Percentiles rank a stretch among this genome's conserved stretches.
phyloP scores from a whole-genome alignment of 2,888 invertebrate species.

The Tribolium freemani region DNA sequence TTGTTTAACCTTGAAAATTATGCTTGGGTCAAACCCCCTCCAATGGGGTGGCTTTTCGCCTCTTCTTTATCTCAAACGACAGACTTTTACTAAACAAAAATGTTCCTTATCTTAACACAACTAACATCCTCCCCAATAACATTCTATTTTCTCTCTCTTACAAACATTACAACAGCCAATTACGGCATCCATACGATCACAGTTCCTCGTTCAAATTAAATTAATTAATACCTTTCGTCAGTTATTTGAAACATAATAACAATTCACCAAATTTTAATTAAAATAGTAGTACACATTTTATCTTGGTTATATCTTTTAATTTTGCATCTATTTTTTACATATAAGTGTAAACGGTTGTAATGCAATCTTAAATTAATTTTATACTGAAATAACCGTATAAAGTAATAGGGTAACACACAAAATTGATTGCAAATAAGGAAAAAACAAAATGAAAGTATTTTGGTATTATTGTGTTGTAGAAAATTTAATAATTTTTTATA shows the following conservation, averaged over 20 bases:
- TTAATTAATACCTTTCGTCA: conserved; percentile 4
- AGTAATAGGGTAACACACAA: neutral
- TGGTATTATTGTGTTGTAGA: neutral
- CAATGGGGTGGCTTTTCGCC: conserved; percentile 2
- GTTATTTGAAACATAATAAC: neutral
- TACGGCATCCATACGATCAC: neutral
- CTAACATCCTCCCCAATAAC: neutral
- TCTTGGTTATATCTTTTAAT: neutral
- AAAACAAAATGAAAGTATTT: neutral
- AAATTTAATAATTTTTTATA: too few species aligned
- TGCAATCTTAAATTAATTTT: neutral
- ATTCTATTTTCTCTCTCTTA: conserved; percentile 1
- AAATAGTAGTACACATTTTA: neutral
- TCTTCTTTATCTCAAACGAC: conserved; percentile 21
- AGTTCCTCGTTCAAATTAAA: neutral
- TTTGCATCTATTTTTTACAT: neutral
- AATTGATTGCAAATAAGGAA: neutral
- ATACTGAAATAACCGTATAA: neutral
- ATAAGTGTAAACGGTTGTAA: neutral
- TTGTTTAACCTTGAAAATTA: conserved; percentile 27
- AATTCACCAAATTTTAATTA: neutral
- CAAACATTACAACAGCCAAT: conserved; percentile 17
- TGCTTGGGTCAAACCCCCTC: conserved; percentile 3
- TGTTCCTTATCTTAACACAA: neutral
- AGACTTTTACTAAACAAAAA: conserved; percentile 20